Conservation (phyloP, 2,113 vertebrate genomes). For the Colaptes auratus region DNA sequence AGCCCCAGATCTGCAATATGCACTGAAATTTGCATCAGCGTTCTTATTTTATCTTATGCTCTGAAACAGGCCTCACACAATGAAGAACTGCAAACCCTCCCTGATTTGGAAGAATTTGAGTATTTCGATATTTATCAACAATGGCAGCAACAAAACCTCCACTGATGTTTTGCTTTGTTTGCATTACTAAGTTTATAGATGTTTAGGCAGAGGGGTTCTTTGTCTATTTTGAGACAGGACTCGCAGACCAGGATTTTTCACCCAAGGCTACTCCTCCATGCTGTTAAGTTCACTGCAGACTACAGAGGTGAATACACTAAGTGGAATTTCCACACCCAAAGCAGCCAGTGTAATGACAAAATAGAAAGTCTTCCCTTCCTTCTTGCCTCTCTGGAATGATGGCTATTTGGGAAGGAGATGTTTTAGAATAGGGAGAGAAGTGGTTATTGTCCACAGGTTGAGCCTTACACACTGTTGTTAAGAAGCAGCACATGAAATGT, state of each 20-base stretch:
- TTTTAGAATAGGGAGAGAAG: not conserved
- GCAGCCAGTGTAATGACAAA: not conserved
- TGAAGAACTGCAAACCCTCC: not conserved
- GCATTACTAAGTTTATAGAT: not conserved
- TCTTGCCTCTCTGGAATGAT: not conserved
- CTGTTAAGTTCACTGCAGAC: not conserved
- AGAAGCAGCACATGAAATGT: not conserved
- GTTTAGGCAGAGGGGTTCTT: not conserved
- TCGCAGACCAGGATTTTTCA: not conserved
- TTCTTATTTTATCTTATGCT: not conserved
- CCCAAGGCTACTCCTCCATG: not conserved
- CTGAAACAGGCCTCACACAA: not conserved
- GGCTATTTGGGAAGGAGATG: not conserved
- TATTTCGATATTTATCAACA: not conserved
- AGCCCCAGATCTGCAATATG: conserved; percentile 18
- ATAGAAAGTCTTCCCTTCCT: not conserved
- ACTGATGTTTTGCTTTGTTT: not conserved
- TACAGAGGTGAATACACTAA: not conserved
- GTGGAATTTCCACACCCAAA: not conserved
- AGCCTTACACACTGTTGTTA: not conserved
- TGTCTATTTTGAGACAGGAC: not conserved
- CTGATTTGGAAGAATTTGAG: not conserved
- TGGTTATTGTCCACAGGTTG: not conserved
- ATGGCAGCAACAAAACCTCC: not conserved
- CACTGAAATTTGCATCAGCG: not conserved